These are phyloP conservation scores for Yponomeuta plumbellus DNA, from an alignment of 2,888 invertebrate genomes.

Conservation along the genomic window DNA sequence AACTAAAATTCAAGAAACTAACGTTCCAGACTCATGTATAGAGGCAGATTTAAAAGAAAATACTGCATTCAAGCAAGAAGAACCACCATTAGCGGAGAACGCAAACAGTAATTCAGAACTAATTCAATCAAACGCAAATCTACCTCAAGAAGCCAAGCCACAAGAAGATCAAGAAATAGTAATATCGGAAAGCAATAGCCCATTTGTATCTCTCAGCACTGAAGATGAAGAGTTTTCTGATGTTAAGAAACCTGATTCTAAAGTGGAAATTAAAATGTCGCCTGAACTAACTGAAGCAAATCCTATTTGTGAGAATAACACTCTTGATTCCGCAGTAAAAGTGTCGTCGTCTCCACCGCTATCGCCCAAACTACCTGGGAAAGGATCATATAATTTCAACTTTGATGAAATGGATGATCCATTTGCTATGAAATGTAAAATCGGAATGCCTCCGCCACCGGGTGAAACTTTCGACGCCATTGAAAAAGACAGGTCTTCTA, in stretches of 20 bases:
- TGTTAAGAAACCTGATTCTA: constrained; percentile 4
- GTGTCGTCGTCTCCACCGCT: background rate
- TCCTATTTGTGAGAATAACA: background rate
- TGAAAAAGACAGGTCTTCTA: background rate
- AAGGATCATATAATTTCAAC: constrained; percentile 16
- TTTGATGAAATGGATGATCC: constrained; percentile 30
- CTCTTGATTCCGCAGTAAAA: background rate
- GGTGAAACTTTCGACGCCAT: constrained; percentile 1
- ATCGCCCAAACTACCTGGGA: background rate
- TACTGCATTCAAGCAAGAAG: background rate
- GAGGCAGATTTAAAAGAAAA: background rate
- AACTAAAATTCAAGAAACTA: background rate
- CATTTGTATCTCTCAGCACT: constrained; percentile 44
- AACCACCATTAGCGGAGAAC: background rate
- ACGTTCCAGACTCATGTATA: background rate
- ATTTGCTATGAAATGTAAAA: constrained; percentile 28
- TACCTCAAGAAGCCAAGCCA: background rate
- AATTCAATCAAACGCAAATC: background rate
- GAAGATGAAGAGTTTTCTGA: constrained; percentile 28
- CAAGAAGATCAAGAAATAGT: constrained; percentile 31
- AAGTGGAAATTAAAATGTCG: background rate
- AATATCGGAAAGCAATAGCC: constrained; percentile 47
- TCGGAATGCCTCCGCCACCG: constrained; percentile 33
- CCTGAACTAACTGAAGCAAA: background rate
- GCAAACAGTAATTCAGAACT: background rate